A percentile compares a stretch with the other conserved stretches of the same genome.
Evolutionary conservation across 2,113 vertebrate species (phyloP).

Genomic region (Lonchura striata): DNA sequence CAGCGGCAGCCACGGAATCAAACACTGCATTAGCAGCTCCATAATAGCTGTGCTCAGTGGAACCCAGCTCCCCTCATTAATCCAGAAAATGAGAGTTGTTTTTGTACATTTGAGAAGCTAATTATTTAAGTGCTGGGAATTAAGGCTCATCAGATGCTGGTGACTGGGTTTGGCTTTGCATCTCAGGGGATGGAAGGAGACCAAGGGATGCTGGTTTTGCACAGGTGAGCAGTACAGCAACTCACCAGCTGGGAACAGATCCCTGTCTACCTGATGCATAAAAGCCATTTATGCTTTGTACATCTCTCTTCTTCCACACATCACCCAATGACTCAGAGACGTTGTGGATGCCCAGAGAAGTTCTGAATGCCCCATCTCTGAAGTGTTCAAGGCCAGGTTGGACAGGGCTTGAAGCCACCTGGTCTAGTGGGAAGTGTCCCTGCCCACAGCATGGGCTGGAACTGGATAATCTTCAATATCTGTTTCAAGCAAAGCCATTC

Average conservation of each 20-base stretch:
- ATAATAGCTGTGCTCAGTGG: conserved; percentile 59
- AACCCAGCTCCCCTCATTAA: conserved; percentile 68
- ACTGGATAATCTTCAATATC: neutral
- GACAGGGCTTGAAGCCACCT: neutral
- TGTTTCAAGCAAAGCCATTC: neutral
- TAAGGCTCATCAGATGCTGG: conserved; percentile 60
- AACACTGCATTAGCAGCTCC: conserved; percentile 45
- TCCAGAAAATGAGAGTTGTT: conserved; percentile 66
- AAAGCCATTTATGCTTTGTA: neutral
- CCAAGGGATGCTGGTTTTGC: conserved; percentile 1
- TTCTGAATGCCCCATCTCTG: neutral
- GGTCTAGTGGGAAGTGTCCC: neutral
- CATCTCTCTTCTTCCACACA: neutral
- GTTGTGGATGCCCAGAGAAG: neutral
- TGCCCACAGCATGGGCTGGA: neutral
- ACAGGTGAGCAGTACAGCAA: conserved; percentile 24
- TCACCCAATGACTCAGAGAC: neutral
- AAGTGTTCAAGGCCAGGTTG: neutral
- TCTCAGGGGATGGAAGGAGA: conserved; percentile 13
- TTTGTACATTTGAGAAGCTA: conserved; percentile 55
- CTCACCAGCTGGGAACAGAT: neutral
- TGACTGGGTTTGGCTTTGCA: conserved; percentile 33
- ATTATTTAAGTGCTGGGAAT: conserved; percentile 73
- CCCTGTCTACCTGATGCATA: neutral
- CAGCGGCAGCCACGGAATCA: conserved; percentile 52